phyloP scores from a whole-genome alignment of 1,140 invertebrate species.

The Drosophila baimaii region DNA sequence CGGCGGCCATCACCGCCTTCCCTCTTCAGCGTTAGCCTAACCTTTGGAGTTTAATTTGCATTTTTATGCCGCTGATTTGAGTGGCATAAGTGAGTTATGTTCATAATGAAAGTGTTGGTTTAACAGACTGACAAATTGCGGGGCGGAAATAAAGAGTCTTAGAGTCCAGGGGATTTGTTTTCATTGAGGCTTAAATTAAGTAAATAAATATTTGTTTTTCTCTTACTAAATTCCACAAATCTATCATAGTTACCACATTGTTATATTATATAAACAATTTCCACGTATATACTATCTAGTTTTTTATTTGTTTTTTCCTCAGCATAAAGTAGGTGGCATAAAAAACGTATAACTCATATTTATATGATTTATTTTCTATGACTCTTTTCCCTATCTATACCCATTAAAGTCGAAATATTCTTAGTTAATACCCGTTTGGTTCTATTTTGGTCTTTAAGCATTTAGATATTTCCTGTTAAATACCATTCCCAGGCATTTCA shows the following conservation, averaged over 20 bases:
- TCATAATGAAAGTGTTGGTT: slow-evolving; percentile 10
- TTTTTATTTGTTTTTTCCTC: neutral
- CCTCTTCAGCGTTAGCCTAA: slow-evolving; percentile 17
- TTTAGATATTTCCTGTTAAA: neutral
- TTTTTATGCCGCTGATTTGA: slow-evolving; percentile 63
- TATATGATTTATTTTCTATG: neutral
- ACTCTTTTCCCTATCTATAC: neutral
- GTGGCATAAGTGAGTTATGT: slow-evolving; percentile 45
- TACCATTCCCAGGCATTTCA: slow-evolving; percentile 23
- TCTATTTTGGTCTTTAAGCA: slow-evolving; percentile 7
- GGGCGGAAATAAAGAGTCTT: neutral
- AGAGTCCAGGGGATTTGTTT: neutral
- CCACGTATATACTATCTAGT: too few species aligned
- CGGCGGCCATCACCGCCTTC: too few species aligned
- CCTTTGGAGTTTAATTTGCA: slow-evolving; percentile 71
- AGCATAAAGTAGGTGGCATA: neutral
- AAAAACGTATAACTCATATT: neutral
- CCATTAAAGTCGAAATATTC: neutral
- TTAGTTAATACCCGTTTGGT: neutral
- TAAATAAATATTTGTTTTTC: neutral
- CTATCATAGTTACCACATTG: too few species aligned
- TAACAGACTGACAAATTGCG: slow-evolving; percentile 28
- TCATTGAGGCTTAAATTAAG: neutral
- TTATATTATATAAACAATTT: too few species aligned
- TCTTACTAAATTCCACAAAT: too few species aligned